phyloP scores from a whole-genome alignment of 2,113 vertebrate genomes.

The Tautogolabrus adspersus region DNA sequence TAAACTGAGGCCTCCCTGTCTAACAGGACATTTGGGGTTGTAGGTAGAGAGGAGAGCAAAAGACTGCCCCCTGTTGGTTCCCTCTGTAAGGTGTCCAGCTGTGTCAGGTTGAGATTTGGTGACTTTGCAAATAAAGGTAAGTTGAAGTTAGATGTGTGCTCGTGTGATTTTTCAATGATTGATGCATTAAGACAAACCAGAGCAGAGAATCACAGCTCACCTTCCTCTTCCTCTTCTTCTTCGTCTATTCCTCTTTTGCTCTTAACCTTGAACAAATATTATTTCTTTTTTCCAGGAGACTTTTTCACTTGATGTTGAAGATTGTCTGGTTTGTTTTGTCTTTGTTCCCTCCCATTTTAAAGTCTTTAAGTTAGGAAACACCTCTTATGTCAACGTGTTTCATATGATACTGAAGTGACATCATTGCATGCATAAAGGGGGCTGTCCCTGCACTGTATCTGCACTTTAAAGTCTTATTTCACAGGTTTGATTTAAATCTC shows the following conservation, averaged over 20 bases:
- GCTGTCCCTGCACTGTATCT: not conserved
- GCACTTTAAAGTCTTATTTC: not conserved
- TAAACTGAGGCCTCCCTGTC: not conserved
- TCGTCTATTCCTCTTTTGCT: not conserved
- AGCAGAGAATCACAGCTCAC: conserved; percentile 17
- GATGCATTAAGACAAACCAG: conserved; percentile 45
- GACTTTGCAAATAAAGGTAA: conserved; percentile 43
- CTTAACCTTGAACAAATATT: too few species aligned
- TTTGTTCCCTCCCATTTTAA: too few species aligned
- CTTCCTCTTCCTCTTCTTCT: not conserved
- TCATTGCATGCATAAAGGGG: too few species aligned
- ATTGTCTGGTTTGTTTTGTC: not conserved
- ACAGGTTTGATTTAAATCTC: not conserved
- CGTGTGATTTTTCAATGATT: not conserved
- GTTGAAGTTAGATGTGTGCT: not conserved
- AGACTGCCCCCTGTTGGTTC: conserved; percentile 79
- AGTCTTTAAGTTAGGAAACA: too few species aligned
- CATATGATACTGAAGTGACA: too few species aligned
- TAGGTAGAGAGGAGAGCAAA: conserved; percentile 52
- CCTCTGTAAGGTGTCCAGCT: conserved; percentile 18
- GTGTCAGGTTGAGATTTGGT: conserved; percentile 12
- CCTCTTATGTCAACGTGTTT: too few species aligned
- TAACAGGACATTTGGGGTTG: conserved; percentile 2
- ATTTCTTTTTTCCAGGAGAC: not conserved
- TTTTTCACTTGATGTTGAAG: not conserved